Conservation (phyloP, 2,797 vertebrate genomes). For the Pseudocheirus occidentalis region DNA sequence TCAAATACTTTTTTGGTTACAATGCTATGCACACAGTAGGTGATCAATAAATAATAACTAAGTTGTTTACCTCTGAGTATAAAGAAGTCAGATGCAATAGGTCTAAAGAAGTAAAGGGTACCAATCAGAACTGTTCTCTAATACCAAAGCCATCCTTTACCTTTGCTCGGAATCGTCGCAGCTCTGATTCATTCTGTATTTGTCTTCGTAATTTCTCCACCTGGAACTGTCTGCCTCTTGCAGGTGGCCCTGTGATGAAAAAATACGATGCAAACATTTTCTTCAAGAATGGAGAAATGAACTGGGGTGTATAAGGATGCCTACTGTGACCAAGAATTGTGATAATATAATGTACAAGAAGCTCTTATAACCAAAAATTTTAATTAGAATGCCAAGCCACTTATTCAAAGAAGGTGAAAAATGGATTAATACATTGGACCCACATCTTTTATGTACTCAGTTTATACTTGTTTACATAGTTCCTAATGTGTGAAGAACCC, state of each 20-base stretch:
- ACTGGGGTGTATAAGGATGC: constrained; percentile 81
- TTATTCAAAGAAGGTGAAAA: constrained; percentile 23
- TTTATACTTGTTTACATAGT: constrained; percentile 1
- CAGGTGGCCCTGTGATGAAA: constrained; percentile 59
- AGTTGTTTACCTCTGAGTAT: constrained; percentile 17
- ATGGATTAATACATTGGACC: neutral
- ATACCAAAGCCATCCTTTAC: constrained; percentile 64
- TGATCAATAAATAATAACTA: constrained; percentile 4
- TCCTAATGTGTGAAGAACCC: neutral
- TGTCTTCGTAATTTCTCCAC: constrained; percentile 65
- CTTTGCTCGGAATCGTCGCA: constrained; percentile 77
- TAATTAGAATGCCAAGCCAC: constrained; percentile 2
- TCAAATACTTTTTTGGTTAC: neutral
- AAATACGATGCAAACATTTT: constrained; percentile 53
- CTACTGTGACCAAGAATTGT: constrained; percentile 80
- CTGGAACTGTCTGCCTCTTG: constrained; percentile 62
- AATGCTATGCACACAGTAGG: neutral
- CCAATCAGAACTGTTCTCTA: neutral
- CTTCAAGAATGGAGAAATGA: constrained; percentile 85
- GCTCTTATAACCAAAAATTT: constrained; percentile 19
- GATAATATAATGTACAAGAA: constrained; percentile 38
- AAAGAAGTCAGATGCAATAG: neutral
- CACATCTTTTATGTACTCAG: neutral
- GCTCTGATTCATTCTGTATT: constrained; percentile 77
- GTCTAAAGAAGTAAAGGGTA: neutral